phyloP scores from a whole-genome alignment of 1,140 invertebrate genomes.

The Sminthurides bifidus region DNA sequence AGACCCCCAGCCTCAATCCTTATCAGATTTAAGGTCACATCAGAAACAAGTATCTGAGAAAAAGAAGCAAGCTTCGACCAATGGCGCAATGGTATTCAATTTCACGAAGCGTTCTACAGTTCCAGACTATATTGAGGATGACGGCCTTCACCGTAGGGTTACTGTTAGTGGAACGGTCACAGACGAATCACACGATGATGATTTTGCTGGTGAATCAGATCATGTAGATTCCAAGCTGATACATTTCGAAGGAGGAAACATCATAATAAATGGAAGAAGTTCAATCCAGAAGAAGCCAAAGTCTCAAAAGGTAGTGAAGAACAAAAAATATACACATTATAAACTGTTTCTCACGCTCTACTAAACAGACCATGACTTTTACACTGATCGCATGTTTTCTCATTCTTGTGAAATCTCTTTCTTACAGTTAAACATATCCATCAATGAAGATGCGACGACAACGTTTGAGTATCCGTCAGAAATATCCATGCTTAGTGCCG shows the following conservation, averaged over 20 bases:
- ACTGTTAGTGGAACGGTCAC: constrained; percentile 42
- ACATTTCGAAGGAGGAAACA: constrained; percentile 71
- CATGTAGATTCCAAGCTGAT: constrained; percentile 35
- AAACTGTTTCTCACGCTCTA: no score
- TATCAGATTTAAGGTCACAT: constrained; percentile 21
- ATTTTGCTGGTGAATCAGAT: constrained; percentile 38
- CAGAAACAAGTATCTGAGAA: constrained; percentile 39
- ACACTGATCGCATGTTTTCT: no score
- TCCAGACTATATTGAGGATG: constrained; percentile 80
- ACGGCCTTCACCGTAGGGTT: constrained; percentile 57
- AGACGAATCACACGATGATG: constrained; percentile 50
- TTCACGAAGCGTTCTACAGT: constrained; percentile 66
- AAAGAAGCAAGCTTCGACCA: constrained; percentile 37
- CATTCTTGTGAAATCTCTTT: constrained; percentile 16
- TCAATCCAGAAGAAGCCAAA: constrained; percentile 53
- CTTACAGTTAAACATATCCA: constrained; percentile 64
- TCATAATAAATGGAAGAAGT: constrained; percentile 74
- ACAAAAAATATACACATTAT: no score
- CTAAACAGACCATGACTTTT: no score
- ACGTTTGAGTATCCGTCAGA: constrained; percentile 80
- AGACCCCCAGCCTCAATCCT: not conserved
- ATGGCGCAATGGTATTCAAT: constrained; percentile 70
- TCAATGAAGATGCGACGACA: constrained; percentile 65
- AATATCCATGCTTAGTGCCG: constrained; percentile 48
- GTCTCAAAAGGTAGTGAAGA: constrained; percentile 47